Base-by-base conservation (phyloP, 2,888 invertebrate species). In the Phortica okadai region DNA sequence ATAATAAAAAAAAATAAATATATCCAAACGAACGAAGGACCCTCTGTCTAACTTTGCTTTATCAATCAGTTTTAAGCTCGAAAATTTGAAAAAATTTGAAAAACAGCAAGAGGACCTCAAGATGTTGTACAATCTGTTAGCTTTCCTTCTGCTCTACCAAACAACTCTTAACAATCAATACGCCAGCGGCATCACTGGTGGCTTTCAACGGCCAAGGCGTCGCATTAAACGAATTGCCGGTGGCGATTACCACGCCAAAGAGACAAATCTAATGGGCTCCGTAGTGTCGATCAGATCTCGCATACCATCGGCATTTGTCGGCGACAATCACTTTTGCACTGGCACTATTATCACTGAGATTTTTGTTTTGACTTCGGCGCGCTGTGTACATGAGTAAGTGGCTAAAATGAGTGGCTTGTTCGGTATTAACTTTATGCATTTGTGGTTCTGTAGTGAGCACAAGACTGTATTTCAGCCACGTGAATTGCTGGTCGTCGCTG, bases 291-390 rank as follows among this genome's bases (percentile, higher is more conserved):
- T 86, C 45, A 78, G 86, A 1, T 76, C 82, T 0, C 81, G 82
- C 0, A 77, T 77, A 1, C 82, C 83, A 0, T 76, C 76, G n/a
- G 76, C 54, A 1, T 84, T 76, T 74, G 82, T 81, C 73, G 85
- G 86, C 0, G 86, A 86, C 45, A 86, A 85, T 79, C 86, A 87
- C 64, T 87, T 81, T 67, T 87, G 86, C 42, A 76, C 82, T 0
- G 86, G 86, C 10, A 74, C 77, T 7, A 76, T 87, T 21, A 77
- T 87, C 0, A 78, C 74, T 6, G 75, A 78, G 5, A 77, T 74
- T n/a, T 78, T 79, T 14, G 76, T 87, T 0, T 41, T 87, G 14
- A 84, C 86, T 0, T 74, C 85, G 3, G 86, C 83, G 0, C 81
- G 81, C 8, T 87, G 86, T 50, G 50, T 50, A 14, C 50, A 50